A percentile compares a stretch with the other conserved stretches of the same genome.
Conservation (phyloP, 2,888 invertebrate species). For the Apotomis turbidana region DNA sequence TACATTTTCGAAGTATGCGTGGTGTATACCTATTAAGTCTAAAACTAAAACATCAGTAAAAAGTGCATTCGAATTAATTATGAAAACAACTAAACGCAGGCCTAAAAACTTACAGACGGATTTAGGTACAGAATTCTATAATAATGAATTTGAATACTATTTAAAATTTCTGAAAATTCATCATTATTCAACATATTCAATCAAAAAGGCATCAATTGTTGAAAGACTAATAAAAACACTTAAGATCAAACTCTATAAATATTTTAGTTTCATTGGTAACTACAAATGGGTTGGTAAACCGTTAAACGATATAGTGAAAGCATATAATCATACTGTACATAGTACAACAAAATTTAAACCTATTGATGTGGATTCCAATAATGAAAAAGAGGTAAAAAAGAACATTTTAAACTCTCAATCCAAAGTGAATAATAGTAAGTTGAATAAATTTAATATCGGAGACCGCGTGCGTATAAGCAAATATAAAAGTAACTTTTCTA, state of each 20-base stretch:
- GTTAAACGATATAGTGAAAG: constrained; percentile 21
- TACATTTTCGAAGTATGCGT: constrained; percentile 6
- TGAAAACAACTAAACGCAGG: not conserved
- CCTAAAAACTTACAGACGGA: not conserved
- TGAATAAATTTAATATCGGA: not conserved
- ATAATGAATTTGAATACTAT: not conserved
- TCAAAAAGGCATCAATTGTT: constrained; percentile 43
- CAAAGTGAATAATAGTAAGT: not conserved
- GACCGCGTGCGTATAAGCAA: constrained; percentile 13
- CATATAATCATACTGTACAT: constrained; percentile 38
- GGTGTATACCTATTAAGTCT: not conserved
- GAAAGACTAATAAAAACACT: constrained; percentile 44
- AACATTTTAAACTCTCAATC: not conserved
- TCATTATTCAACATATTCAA: constrained; percentile 40
- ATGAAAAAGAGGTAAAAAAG: constrained; percentile 15
- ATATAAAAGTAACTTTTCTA: constrained; percentile 46
- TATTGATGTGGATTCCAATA: constrained; percentile 18
- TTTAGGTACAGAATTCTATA: not conserved
- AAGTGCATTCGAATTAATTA: constrained; percentile 5
- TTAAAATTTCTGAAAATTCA: no score
- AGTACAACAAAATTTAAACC: constrained; percentile 24
- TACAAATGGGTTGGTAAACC: constrained; percentile 39
- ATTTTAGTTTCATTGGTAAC: constrained; percentile 34
- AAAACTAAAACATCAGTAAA: not conserved
- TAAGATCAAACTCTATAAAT: constrained; percentile 38